phyloP scores from a whole-genome alignment of 2,113 vertebrate species.

The Myocastor coypus region DNA sequence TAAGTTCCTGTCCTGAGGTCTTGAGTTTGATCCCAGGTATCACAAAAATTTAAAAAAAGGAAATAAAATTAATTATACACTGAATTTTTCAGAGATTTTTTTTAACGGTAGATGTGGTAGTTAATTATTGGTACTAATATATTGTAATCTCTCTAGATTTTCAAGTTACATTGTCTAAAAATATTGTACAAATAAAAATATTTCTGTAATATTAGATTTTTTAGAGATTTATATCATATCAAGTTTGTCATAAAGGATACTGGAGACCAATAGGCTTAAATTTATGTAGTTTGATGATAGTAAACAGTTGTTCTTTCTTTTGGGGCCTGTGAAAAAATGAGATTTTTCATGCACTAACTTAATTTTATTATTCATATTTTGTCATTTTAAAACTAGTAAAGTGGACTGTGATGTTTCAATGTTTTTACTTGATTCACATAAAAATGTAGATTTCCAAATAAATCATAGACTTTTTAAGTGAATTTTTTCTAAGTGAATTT shows the following conservation, averaged over 20 bases:
- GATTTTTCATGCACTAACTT: not conserved
- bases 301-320: not conserved
- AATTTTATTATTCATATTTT: not conserved
- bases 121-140: constrained; percentile 13
- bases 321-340: not conserved
- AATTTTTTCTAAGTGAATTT: not conserved
- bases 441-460: constrained; percentile 20
- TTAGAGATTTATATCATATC: not conserved
- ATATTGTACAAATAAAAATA: constrained; percentile 2
- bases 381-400: not conserved
- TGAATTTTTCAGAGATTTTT: constrained; percentile 11
- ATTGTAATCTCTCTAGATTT: not conserved
- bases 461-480: not conserved
- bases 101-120: not conserved
- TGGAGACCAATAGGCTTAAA: not conserved
- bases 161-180: constrained; percentile 9
- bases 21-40: no score
- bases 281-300: not conserved
- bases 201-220: not conserved
- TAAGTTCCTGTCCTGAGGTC: constrained; percentile 75
- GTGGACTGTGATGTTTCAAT: not conserved
- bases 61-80: not conserved
- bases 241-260: not conserved
- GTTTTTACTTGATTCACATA: not conserved
- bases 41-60: no score